Evolutionary conservation across 2,113 vertebrate genomes (phyloP).

Genomic region (Daubentonia madagascariensis): DNA sequence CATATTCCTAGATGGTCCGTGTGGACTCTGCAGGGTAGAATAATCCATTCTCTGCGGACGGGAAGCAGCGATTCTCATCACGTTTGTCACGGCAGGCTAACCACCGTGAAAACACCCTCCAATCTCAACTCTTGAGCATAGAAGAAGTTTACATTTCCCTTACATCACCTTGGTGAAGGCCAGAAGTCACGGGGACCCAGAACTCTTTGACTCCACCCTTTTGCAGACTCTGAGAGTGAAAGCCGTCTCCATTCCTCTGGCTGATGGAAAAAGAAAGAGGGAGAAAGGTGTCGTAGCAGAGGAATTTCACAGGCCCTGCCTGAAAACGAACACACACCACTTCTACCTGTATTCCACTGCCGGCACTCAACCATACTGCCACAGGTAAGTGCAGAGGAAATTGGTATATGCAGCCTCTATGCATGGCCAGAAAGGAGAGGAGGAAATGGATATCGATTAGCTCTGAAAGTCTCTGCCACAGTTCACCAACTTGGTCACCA

Average conservation of each 20-base stretch:
- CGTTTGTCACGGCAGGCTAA: not conserved
- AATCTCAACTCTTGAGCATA: not conserved
- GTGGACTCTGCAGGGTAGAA: not conserved
- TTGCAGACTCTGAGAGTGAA: not conserved
- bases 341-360: too few relatives aligned
- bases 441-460: not conserved
- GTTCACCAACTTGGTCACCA: not conserved
- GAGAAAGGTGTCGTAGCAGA: too few relatives aligned
- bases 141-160: not conserved
- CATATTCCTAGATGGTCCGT: not conserved
- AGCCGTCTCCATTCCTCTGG: not conserved
- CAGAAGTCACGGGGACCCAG: not conserved
- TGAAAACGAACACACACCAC: not conserved
- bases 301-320: not conserved
- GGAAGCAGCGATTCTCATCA: not conserved
- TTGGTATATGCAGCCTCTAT: too few relatives aligned
- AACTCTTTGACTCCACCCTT: not conserved
- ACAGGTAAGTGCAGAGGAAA: not conserved
- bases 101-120: not conserved
- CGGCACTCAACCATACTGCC: not conserved
- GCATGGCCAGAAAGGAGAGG: not conserved
- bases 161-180: not conserved
- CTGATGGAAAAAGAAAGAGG: not conserved
- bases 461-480: not conserved
- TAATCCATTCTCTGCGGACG: not conserved